phyloP scores from a whole-genome alignment of 2,888 invertebrate species.

The Thecocarcelia acutangulata region DNA sequence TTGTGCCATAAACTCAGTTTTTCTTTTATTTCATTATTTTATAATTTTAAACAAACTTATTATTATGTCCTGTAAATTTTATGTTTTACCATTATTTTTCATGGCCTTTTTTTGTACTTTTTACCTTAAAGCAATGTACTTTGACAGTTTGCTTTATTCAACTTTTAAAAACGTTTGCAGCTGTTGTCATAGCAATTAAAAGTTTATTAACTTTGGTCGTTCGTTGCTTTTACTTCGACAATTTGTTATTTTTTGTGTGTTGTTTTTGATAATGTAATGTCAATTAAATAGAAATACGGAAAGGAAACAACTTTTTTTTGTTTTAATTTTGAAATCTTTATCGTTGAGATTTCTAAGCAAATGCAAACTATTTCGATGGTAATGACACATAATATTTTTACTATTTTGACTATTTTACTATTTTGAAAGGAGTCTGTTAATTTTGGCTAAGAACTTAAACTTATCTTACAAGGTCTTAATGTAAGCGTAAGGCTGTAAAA shows the following conservation, averaged over 20 bases:
- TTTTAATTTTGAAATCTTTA: conserved; percentile 6
- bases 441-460: no score
- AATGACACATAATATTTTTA: neutral
- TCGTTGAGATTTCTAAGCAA: conserved; percentile 1
- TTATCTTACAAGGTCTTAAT: no score
- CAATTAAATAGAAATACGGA: conserved; percentile 63
- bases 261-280: conserved; percentile 61
- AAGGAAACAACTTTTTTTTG: conserved; percentile 1
- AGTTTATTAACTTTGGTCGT: conserved; percentile 66
- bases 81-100: conserved; percentile 41
- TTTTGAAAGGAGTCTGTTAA: no score
- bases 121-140: conserved; percentile 60
- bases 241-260: conserved; percentile 40
- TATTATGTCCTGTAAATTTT: conserved; percentile 20
- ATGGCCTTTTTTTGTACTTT: conserved; percentile 44
- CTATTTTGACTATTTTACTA: no score
- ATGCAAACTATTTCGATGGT: neutral
- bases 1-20: neutral
- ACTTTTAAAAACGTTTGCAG: conserved; percentile 65
- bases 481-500: no score
- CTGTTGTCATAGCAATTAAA: conserved; percentile 69
- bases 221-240: conserved; percentile 46
- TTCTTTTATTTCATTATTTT: conserved; percentile 15
- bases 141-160: conserved; percentile 65
- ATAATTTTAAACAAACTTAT: conserved; percentile 22